Evolutionary conservation across 2,113 vertebrate species (phyloP), one percentile per base, ranked within the genome.

Genomic region (Eleginops maclovinus): DNA sequence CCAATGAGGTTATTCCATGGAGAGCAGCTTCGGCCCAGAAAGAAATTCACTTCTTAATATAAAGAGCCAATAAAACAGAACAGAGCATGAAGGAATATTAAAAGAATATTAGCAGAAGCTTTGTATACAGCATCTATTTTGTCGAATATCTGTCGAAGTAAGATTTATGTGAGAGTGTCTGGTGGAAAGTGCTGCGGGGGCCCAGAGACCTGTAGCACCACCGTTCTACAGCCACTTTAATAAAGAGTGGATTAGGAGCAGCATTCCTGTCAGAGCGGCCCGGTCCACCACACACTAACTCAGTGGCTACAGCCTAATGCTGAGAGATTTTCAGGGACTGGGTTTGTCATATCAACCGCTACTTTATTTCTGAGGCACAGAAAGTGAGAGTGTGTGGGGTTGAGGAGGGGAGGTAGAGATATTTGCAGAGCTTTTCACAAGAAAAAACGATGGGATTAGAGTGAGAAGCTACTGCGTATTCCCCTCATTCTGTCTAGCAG

Each of bases 191-290:
- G 81, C 74, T 67, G 75, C 53, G 72, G 83, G 72, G 73, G 75
- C 76, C 73, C 69, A 58, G 86, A 89, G 86, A 84, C 82, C 89
- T 86, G 87, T 69, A 75, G 84, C 80, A 64, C 87, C 80, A 64
- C 87, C 22, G 17, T 80, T 70, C 78, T 84, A 53, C 84, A 89
- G 89, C 83, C 81, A 77, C 87, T 92, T 92, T 93, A 92, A 93
- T 93, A 93, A 93, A 92, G 88, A 85, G 71, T 72, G 91, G 91
- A 92, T 93, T 93, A 92, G 88, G 87, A 78, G 66, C 79, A 67
- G 78, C 85, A 92, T 90, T 92, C 85, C 84, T 89, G 66, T 55
- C 79, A 47, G 69, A 87, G 86, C 61, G 28, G 72, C 81, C 76
- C 11, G 69, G 15, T 76, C 82, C 46, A 74, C 88, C 91, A 83